Conservation (phyloP, 2,888 invertebrate species). For the Caenorhabditis sp. region DNA sequence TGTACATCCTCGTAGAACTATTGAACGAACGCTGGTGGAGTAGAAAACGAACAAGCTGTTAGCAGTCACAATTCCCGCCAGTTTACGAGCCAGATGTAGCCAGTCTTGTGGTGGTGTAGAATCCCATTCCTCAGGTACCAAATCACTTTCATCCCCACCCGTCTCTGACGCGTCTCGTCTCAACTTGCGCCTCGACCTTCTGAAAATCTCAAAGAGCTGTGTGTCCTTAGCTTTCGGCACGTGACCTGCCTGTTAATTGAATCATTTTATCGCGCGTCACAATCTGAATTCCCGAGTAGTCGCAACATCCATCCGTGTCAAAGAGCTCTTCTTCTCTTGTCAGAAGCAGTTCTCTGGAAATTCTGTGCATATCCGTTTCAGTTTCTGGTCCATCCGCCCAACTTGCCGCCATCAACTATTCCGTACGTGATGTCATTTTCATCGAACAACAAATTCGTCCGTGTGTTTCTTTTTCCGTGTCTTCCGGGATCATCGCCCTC, state of each 20-base stretch:
- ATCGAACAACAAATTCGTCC: constrained; percentile 44
- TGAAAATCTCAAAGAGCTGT: constrained; percentile 49
- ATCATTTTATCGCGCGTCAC: constrained; percentile 59
- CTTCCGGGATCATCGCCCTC: constrained; percentile 31
- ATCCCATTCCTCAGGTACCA: constrained; percentile 56
- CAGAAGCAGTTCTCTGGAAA: background rate
- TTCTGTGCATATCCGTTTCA: constrained; percentile 13
- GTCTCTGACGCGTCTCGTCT: constrained; percentile 15
- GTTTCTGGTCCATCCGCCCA: constrained; percentile 12
- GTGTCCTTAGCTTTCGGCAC: constrained; percentile 15
- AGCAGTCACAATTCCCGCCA: constrained; percentile 32
- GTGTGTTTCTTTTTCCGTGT: constrained; percentile 32
- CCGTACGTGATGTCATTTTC: constrained; percentile 50
- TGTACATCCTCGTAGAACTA: background rate
- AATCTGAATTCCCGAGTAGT: constrained; percentile 33
- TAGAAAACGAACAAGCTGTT: constrained; percentile 35
- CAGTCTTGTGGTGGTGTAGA: constrained; percentile 38
- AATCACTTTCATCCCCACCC: constrained; percentile 32
- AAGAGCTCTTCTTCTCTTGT: background rate
- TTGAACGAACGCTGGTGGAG: background rate
- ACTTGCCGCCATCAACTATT: constrained; percentile 35
- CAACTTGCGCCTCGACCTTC: constrained; percentile 43
- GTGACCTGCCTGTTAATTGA: constrained; percentile 59
- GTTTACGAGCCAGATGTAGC: constrained; percentile 58
- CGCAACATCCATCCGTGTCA: constrained; percentile 19